Base-by-base conservation (phyloP, 2,113 vertebrate genomes). In the Uria lomvia region DNA sequence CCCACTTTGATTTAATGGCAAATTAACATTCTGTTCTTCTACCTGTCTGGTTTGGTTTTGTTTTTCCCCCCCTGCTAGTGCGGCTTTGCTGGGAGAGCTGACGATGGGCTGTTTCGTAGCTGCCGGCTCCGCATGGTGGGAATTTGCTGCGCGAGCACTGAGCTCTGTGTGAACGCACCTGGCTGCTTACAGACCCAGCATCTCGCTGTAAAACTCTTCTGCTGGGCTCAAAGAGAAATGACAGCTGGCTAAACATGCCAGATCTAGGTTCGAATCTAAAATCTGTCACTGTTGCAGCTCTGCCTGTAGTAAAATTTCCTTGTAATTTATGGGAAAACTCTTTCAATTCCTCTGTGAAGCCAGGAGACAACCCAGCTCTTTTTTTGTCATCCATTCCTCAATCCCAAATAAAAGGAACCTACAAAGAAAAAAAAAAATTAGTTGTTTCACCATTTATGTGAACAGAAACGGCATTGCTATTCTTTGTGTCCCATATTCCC, bases 61-160 rank as follows among this genome's bases (percentile, higher is more conserved):
- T 5, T 32, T 30, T 43, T 23, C 12, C 12, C 3, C 3, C 29
- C 27, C 40, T 11, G 34, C 56, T 29, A 8, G 45, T 0, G 17
- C 43, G 47, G 74, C 56, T 27, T 32, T 36, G 63, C 32, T 24
- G 32, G 2, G 15, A 34, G 22, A 85, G 12, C 12, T 21, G 26
- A 13, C 3, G 9, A 22, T 0, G 14, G 49, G 30, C 3, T 1
- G 27, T 3, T 36, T 20, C 5, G 24, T 12, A 22, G 38, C 43
- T 12, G 34, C 5, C 3, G 56, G 49, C 34, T 63, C 40, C 3
- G 15, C 47, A 2, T 7, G 9, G 1, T 2, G 1, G 1, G 45
- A 7, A 6, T 32, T 15, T 5, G 8, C 26, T 36, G 20, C n/a
- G 1, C 1, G 12, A 38, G 50, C 20, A 1, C 32, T 1, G n/a